Base-by-base conservation (phyloP, 2,113 vertebrate species). In the Hemibagrus wyckioides region DNA sequence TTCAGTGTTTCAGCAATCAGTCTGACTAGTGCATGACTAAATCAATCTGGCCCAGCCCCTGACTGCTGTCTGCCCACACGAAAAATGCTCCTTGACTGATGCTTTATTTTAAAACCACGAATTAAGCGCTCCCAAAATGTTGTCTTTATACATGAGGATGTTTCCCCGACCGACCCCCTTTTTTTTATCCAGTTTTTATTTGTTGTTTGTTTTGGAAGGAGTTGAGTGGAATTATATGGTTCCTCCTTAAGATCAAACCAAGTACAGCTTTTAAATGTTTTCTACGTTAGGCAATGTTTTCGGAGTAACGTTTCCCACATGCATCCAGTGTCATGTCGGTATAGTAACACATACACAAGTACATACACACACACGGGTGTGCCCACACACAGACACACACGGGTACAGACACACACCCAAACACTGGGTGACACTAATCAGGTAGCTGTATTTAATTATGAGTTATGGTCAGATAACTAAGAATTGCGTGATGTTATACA, bases 131-230 rank as follows among this genome's bases (percentile, higher is more conserved):
- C 63, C 15, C 4, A 15, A 1, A 25, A 44, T 5, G 0, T 3
- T 41, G 1, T 44, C 39, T 41, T 44, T 71, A 7, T 71, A 39
- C 33, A 3, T 19, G 17, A 39, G 6, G 17, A 54, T 39, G 61
- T 67, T 80, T 80, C 61, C n/a, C 54, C 25, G 57, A 15, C 39
- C 23, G 69, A 33, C 48, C 21, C 30, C n/a, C n/a, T n/a, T n/a
- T n/a, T 80, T 85, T 85, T 61, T 80, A 30, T 79, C 57, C 44
- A 36, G 30, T 17, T 17, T 67, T 67, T 67, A 33, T 33, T 65
- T 30, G 57, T 14, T 63, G 28, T 63, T 63, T 63, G 1, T 63
- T 63, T 28, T 63, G 1, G 33, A 14, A 36, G 30, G 14, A n/a
- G 63, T 65, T 33, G 63, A 17, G 30, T 67, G 0, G 67, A 39